Base-by-base conservation (phyloP, 2,888 invertebrate species). In the Torymus auratus region DNA sequence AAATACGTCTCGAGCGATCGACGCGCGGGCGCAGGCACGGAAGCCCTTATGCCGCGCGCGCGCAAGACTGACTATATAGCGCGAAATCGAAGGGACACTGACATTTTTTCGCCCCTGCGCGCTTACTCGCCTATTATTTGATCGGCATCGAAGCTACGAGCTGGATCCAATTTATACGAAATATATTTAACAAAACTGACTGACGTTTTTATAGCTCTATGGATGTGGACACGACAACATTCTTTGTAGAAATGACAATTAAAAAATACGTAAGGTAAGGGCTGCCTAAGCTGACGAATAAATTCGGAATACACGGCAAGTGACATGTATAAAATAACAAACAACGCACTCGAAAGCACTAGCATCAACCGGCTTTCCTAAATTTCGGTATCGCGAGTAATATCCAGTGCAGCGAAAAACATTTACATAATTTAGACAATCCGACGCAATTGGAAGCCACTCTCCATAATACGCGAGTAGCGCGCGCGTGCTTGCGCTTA, bases 1-100 rank as follows among this genome's bases (percentile, higher is more conserved):
- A 88, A 88, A 88, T 86, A 85, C 86, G 86, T 85, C 86, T 84
- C 86, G 87, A 87, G 86, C 86, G 85, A 84, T 17, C 7, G 58
- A 69, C 2, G 41, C 41, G 69, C 13, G 20, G 2, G 20, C 2
- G 20, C 14, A 20, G 68, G 11, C 13, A 14, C 17, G 4, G 56
- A 4, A 14, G 3, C 11, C 58, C 14, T 1, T 52, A 28, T 41
- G 41, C 55, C 10, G 13, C 10, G 23, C 17, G 7, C 53, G 52
- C 64, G 41, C 13, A 14, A 53, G 50, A 58, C 50, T 28, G 71
- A 64, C 53, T n/a, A n/a, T n/a, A n/a, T n/a, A n/a, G 13, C 10
- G 23, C 72, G 55, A 72, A 58, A 70, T 70, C 50, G 62, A 62
- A 64, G 55, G 72, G 72, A 62, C 72, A 62, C n/a, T n/a, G n/a